Conservation (phyloP, 1,140 invertebrate genomes). For the Ladona fulva region DNA sequence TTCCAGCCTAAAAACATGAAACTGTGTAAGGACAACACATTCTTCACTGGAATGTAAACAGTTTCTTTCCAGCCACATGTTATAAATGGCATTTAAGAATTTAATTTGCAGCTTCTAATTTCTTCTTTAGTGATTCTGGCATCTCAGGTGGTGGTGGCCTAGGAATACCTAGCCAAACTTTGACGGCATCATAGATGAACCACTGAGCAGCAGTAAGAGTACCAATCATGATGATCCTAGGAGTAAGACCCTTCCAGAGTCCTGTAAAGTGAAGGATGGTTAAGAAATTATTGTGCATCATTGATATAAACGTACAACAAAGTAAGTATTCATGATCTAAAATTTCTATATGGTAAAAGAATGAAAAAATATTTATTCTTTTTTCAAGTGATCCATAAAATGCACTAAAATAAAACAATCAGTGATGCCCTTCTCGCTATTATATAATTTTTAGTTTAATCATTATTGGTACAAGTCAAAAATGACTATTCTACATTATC, state of each 20-base stretch:
- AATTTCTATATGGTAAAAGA: no score
- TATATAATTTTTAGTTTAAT: no score
- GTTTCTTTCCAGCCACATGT: not conserved
- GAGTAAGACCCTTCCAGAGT: conserved; percentile 93
- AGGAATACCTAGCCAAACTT: conserved; percentile 82
- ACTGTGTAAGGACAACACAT: not conserved
- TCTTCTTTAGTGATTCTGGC: conserved; percentile 90
- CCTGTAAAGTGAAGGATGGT: conserved; percentile 35
- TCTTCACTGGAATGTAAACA: not conserved
- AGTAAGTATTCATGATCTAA: no score
- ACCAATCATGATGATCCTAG: conserved; percentile 99
- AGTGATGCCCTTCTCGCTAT: no score
- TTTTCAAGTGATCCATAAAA: no score
- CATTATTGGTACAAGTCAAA: no score
- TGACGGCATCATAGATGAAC: conserved; percentile 99
- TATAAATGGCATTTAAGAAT: not conserved
- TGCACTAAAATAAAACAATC: no score
- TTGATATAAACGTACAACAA: no score
- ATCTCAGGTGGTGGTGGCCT: conserved; percentile 96
- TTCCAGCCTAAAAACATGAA: not conserved
- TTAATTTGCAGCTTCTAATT: conserved; percentile 46
- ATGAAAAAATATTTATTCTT: no score
- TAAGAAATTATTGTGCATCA: no score
- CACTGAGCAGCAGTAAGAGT: conserved; percentile 97
- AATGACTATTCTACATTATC: no score